Conservation (phyloP, 2,888 invertebrate genomes). For the Nephrotoma guestfalica region DNA sequence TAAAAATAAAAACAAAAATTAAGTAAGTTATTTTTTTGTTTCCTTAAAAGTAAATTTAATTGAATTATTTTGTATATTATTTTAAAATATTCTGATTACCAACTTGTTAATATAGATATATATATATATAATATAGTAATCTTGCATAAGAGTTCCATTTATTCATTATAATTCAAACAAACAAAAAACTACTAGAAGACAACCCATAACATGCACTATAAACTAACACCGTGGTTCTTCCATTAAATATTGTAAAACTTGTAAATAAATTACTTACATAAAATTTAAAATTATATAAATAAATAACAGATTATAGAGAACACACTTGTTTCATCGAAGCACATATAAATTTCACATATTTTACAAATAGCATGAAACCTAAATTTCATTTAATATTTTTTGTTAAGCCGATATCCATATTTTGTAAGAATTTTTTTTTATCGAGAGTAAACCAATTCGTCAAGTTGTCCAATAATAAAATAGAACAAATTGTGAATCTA, state of each 20-base stretch:
- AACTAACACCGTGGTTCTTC: not conserved
- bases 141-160: not conserved
- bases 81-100: not conserved
- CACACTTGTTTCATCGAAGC: not conserved
- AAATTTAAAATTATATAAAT: not conserved
- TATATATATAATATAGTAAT: not conserved
- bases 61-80: not conserved
- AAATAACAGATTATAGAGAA: not conserved
- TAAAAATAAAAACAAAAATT: not conserved
- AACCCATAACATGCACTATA: not conserved
- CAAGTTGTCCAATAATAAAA: not conserved
- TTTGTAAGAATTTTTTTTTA: not conserved
- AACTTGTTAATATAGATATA: not conserved
- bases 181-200: not conserved
- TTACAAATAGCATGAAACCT: not conserved
- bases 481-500: not conserved
- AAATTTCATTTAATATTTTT: no score
- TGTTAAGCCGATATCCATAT: not conserved
- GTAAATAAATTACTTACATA: not conserved
- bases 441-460: not conserved
- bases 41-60: not conserved
- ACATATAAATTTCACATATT: not conserved
- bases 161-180: not conserved
- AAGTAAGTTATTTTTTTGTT: not conserved
- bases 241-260: not conserved